These are phyloP conservation scores for Palythoa grandiflora DNA, from an alignment of 92 coral and sea anemone genomes.

Conservation along the genomic window DNA sequence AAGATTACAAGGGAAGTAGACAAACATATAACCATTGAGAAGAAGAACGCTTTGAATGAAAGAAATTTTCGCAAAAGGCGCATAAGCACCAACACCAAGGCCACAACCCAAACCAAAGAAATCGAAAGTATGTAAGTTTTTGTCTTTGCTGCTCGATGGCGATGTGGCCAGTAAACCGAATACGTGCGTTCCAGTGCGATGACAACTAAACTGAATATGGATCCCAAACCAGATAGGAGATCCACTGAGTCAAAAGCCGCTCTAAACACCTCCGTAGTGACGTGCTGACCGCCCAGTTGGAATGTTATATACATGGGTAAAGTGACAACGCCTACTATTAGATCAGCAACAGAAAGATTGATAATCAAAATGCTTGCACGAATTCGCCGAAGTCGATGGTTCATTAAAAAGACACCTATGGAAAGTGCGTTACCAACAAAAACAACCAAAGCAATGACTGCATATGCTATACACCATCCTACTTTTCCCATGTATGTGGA, in stretches of 20 bases:
- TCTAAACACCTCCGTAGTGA: conserved; percentile 10
- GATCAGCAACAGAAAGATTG: conserved; percentile 72
- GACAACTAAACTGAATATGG: conserved; percentile 61
- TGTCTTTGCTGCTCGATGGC: conserved; percentile 51
- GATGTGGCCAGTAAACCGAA: conserved; percentile 65
- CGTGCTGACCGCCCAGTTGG: conserved; percentile 20
- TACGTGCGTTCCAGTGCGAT: conserved; percentile 65
- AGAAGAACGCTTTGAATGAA: conserved; percentile 53
- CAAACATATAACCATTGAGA: conserved; percentile 52
- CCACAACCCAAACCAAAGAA: conserved; percentile 49
- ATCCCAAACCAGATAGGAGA: conserved; percentile 67
- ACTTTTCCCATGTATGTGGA: conserved; percentile 28
- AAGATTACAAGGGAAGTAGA: conserved; percentile 56
- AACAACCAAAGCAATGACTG: conserved; percentile 52
- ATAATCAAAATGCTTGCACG: conserved; percentile 67
- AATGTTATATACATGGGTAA: conserved; percentile 66
- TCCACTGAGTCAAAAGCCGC: conserved; percentile 53
- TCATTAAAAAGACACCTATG: conserved; percentile 52
- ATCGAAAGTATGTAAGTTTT: conserved; percentile 43
- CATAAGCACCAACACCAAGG: conserved; percentile 29
- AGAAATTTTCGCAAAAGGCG: conserved; percentile 31
- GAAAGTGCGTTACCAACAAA: conserved; percentile 59
- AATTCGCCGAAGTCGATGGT: conserved; percentile 64
- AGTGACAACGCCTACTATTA: conserved; percentile 70
- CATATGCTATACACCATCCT: conserved; percentile 59